Conservation (phyloP, 2,888 invertebrate species). For the Aleiodes testaceus region DNA sequence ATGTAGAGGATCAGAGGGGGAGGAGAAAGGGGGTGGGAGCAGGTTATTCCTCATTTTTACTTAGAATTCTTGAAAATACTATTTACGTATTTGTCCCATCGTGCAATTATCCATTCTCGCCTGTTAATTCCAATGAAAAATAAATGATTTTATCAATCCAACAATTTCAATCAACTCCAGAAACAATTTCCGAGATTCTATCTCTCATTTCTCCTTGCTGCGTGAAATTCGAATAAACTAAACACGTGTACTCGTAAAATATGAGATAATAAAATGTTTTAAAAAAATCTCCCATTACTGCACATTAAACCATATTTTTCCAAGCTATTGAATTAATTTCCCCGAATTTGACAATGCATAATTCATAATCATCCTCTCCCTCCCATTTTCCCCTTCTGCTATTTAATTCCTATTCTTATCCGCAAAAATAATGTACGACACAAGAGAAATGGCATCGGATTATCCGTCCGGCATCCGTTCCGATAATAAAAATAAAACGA, state of each 20-base stretch:
- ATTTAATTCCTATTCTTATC: slow-evolving; percentile 2
- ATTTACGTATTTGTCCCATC: slow-evolving; percentile 35
- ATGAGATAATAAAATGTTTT: slow-evolving; percentile 1
- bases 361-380: background rate
- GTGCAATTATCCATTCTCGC: slow-evolving; percentile 2
- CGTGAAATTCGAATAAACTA: background rate
- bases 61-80: slow-evolving; percentile 29
- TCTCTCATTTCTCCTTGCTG: background rate
- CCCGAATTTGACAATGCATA: slow-evolving; percentile 29
- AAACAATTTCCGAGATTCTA: background rate
- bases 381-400: background rate
- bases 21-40: slow-evolving; percentile 6
- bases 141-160: background rate
- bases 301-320: background rate
- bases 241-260: background rate
- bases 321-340: slow-evolving; percentile 16
- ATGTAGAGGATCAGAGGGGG: slow-evolving; percentile 37
- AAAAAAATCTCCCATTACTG: background rate
- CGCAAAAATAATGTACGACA: slow-evolving; percentile 25
- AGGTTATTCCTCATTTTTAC: slow-evolving; percentile 1
- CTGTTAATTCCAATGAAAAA: background rate
- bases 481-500: slow-evolving; percentile 24
- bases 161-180: slow-evolving; percentile 15
- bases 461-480: slow-evolving; percentile 30
- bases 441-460: slow-evolving; percentile 40